phyloP scores from a whole-genome alignment of 2,113 vertebrate genomes.

The Elachura formosa region DNA sequence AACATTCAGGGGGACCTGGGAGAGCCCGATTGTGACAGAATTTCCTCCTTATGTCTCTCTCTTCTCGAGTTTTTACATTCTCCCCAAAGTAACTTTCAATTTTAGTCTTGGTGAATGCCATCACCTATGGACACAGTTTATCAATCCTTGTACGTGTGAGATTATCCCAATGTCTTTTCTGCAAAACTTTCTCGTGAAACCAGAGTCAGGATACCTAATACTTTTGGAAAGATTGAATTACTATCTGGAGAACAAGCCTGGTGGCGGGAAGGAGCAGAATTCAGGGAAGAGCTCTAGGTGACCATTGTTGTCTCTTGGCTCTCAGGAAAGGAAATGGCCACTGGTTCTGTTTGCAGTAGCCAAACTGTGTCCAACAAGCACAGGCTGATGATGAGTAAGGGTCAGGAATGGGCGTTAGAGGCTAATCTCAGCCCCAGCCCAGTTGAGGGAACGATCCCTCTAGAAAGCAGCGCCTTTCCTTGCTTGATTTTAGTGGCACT shows the following conservation, averaged over 20 bases:
- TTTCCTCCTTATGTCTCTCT: neutral
- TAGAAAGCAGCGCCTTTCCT: neutral
- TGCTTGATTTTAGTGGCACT: neutral
- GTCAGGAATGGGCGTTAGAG: neutral
- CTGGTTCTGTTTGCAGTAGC: neutral
- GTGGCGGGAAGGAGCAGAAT: neutral
- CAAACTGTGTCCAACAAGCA: neutral
- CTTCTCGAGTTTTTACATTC: neutral
- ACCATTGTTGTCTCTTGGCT: neutral
- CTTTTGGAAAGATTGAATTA: neutral
- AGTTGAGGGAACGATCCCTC: neutral
- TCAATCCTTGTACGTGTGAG: neutral
- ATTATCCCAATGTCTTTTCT: neutral
- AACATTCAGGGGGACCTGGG: accelerated
- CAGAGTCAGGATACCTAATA: neutral
- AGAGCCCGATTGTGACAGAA: neutral
- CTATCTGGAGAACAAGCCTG: neutral
- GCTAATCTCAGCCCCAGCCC: neutral
- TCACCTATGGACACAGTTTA: accelerated
- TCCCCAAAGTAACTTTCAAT: neutral
- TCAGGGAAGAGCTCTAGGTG: neutral
- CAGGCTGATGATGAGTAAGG: neutral
- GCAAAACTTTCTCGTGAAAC: neutral
- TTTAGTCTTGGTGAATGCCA: neutral
- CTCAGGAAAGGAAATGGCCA: neutral